Base-by-base conservation (phyloP, 2,888 invertebrate species). In the Eledona agricola region DNA sequence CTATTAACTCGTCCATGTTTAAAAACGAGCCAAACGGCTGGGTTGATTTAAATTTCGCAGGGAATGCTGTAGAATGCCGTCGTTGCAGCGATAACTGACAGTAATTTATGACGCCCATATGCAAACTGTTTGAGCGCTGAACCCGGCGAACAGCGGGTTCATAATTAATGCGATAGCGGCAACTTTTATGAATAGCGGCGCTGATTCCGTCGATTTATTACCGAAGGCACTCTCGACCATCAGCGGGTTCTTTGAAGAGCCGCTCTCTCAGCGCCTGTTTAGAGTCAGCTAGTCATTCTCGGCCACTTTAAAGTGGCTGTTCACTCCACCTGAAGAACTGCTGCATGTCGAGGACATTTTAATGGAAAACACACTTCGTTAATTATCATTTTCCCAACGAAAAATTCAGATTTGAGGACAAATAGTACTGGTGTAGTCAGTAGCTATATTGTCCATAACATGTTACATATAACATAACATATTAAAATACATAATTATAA, bases 151-250 rank as follows among this genome's bases (percentile, higher is more conserved):
- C 69, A 66, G 70, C 70, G 66, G 67, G 69, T 64, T 66, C 66
- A 68, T 73, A 75, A 75, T 75, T 73, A 75, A 75, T 75, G 74
- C 70, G 73, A 74, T 73, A 74, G 73, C 75, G 75, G 73, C 73
- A 68, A 73, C 72, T 73, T 73, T 75, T 75, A 74, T 74, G 73
- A 74, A 74, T 74, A 72, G 74, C 67, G 64, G 69, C 72, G 72
- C 70, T 72, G 75, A 74, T 75, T 74, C 73, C 61, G 65, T 72
- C 73, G 72, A 75, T 75, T 75, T 75, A 75, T 75, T 75, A 73
- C 73, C 66, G 66, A 72, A 73, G 71, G 72, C 71, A 70, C 72
- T 74, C 66, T 67, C 65, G 63, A 66, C 69, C 71, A 69, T 71
- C 72, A 69, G 64, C 67, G 58, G 54, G 58, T 51, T 58, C 70